Conservation (phyloP, 2,113 vertebrate species). For the Ardeotis arabs region DNA sequence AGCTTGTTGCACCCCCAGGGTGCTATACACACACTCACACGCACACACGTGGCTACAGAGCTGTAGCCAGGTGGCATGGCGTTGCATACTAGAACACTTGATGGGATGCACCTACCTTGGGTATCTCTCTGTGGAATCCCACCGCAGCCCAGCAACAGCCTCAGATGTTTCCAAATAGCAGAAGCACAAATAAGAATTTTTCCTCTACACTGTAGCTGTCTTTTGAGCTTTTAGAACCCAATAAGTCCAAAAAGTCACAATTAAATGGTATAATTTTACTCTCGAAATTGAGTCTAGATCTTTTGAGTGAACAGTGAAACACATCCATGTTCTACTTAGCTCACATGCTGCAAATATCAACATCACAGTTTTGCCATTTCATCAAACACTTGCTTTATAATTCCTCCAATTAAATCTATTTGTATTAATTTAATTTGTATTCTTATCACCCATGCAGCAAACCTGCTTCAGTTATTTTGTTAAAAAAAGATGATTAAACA, state of each 20-base stretch:
- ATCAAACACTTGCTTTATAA: neutral
- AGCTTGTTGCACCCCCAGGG: neutral
- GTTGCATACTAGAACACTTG: neutral
- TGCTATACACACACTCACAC: neutral
- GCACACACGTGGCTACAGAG: accelerated
- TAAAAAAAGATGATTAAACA: neutral
- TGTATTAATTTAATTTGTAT: neutral
- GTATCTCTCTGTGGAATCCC: neutral
- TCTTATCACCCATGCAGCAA: neutral
- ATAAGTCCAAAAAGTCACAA: neutral
- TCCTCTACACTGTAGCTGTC: neutral
- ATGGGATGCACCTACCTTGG: neutral
- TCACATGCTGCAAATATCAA: neutral
- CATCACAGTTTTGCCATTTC: neutral
- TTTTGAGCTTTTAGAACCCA: neutral
- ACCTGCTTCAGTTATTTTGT: neutral
- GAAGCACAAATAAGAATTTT: neutral
- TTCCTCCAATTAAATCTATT: neutral
- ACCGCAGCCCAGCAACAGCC: neutral
- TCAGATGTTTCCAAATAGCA: neutral
- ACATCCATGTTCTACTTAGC: neutral
- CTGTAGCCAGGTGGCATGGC: accelerated
- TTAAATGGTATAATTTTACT: neutral
- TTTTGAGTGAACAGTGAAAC: neutral
- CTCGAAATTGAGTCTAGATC: neutral